These are phyloP conservation scores for Cecropterus lyciades DNA, from an alignment of 1,140 invertebrate species.

Conservation along the genomic window DNA sequence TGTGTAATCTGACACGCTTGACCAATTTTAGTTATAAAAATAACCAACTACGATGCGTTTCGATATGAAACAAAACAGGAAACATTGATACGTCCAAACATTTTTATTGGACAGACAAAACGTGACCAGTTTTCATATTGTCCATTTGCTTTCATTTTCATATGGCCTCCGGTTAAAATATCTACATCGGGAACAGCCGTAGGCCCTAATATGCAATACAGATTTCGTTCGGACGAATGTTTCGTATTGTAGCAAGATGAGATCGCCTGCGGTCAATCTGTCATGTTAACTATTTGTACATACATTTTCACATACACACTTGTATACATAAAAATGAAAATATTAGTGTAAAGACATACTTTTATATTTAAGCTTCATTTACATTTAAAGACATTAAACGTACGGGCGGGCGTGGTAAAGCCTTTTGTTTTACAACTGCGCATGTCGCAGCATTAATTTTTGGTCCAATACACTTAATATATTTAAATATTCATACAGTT, in stretches of 20 bases:
- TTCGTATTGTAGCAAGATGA: background rate
- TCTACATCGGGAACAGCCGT: constrained; percentile 10
- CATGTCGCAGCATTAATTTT: too few relatives aligned
- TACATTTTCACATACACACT: too few relatives aligned
- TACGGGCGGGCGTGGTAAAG: too few relatives aligned
- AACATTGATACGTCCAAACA: constrained; percentile 20
- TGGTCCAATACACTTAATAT: too few relatives aligned
- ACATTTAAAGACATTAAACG: too few relatives aligned
- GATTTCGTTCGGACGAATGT: constrained; percentile 15
- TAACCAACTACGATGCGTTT: constrained; percentile 15
- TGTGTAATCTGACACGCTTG: too few relatives aligned
- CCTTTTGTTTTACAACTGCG: too few relatives aligned
- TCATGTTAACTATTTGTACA: too few relatives aligned
- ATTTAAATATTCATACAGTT: background rate
- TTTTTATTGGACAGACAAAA: constrained; percentile 31
- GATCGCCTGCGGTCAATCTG: background rate
- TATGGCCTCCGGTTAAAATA: constrained; percentile 22
- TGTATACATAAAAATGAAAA: too few relatives aligned
- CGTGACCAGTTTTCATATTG: constrained; percentile 29
- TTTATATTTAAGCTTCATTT: too few relatives aligned
- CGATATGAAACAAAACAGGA: constrained; percentile 19
- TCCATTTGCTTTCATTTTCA: constrained; percentile 33
- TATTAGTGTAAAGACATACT: too few relatives aligned
- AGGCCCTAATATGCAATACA: constrained; percentile 25
- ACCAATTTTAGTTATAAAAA: too few relatives aligned